These are phyloP conservation scores for Eospalax fontanierii DNA, from an alignment of 2,797 vertebrate genomes.

Conservation along the genomic window DNA sequence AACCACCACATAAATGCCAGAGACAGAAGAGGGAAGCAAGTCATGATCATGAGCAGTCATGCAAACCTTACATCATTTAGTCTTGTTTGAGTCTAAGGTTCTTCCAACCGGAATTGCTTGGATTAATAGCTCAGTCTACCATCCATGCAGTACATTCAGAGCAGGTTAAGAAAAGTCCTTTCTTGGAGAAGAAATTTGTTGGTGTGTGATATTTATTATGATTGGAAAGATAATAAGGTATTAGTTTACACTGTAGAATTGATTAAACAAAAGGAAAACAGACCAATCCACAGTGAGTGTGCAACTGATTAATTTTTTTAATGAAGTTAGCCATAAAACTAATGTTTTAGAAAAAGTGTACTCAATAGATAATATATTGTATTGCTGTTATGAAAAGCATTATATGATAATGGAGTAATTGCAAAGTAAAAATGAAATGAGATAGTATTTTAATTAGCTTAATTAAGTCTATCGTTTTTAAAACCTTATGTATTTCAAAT, in stretches of 20 bases:
- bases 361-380: conserved; percentile 53
- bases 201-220: background rate
- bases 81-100: background rate
- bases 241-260: background rate
- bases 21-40: no score
- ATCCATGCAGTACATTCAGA: background rate
- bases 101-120: background rate
- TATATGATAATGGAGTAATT: conserved; percentile 84
- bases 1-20: no score
- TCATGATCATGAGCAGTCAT: no score
- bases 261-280: conserved; percentile 12
- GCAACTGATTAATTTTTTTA: conserved; percentile 49
- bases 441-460: conserved; percentile 84
- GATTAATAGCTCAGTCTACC: background rate
- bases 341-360: conserved; percentile 43
- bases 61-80: background rate
- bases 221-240: background rate
- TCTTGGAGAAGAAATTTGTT: background rate
- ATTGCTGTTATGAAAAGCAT: conserved; percentile 77
- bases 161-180: background rate
- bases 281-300: background rate
- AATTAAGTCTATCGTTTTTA: conserved; percentile 76
- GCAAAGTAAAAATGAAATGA: conserved; percentile 82
- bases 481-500: conserved; percentile 73
- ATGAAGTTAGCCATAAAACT: conserved; percentile 72